Evolutionary conservation across 2,113 vertebrate species (phyloP).

Genomic region (Oncorhynchus nerka): DNA sequence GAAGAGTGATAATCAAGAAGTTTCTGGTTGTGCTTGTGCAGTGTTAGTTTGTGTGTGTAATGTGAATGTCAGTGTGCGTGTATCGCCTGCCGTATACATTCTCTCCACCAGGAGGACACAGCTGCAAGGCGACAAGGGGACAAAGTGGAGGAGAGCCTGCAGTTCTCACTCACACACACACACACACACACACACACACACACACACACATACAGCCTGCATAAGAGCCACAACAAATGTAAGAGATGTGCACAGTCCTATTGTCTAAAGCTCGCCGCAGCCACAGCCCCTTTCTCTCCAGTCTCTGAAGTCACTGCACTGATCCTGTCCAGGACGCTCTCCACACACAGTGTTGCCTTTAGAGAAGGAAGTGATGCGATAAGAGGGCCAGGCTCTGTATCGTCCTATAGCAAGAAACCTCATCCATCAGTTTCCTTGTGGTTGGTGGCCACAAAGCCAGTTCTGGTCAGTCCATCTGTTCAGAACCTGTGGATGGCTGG

Average conservation of each 20-base stretch:
- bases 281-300: constrained; percentile 12
- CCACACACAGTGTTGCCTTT: constrained; percentile 11
- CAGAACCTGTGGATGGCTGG: constrained; percentile 85
- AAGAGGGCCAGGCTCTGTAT: constrained; percentile 17
- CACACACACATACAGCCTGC: constrained; percentile 32
- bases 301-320: not conserved
- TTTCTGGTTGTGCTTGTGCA: constrained; percentile 19
- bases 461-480: constrained; percentile 40
- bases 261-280: constrained; percentile 26
- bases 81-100: constrained; percentile 60
- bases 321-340: constrained; percentile 4
- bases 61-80: constrained; percentile 7
- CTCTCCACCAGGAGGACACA: constrained; percentile 62
- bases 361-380: constrained; percentile 39
- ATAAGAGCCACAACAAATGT: constrained; percentile 68
- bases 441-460: constrained; percentile 45
- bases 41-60: too few species aligned
- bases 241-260: constrained; percentile 63
- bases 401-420: constrained; percentile 7
- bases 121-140: constrained; percentile 41
- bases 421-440: constrained; percentile 1
- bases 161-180: constrained; percentile 18
- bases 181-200: constrained; percentile 3
- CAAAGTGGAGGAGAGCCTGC: constrained; percentile 37
- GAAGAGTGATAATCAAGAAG: constrained; percentile 17